A percentile compares a stretch with the other conserved stretches of the same genome.
Conservation (phyloP, 2,888 invertebrate species). For the Caenorhabditis zanzibari region DNA sequence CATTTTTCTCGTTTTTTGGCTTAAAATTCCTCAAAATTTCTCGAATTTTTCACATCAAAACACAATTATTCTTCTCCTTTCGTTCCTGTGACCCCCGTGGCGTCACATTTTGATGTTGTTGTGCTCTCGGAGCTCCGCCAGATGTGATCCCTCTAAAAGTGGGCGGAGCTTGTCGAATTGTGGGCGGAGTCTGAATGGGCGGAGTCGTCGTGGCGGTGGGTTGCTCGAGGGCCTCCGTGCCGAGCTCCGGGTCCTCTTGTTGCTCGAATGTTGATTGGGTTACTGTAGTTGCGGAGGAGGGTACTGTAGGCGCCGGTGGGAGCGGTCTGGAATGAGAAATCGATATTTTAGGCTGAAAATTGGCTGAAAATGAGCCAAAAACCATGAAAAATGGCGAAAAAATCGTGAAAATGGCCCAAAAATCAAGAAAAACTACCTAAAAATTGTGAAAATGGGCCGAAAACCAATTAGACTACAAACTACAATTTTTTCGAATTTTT, state of each 20-base stretch:
- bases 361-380: no score
- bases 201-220: no score
- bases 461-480: neutral
- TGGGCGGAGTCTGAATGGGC: slow-evolving; percentile 1
- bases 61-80: slow-evolving; percentile 5
- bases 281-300: neutral
- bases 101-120: slow-evolving; percentile 7
- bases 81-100: neutral
- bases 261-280: neutral
- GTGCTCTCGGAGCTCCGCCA: neutral
- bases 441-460: neutral
- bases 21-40: neutral
- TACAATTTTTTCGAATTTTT: neutral
- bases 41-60: slow-evolving; percentile 3
- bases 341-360: neutral
- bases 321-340: slow-evolving; percentile 1
- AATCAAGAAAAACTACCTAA: neutral
- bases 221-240: slow-evolving; percentile 27
- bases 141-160: slow-evolving; percentile 1
- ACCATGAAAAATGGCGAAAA: no score
- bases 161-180: neutral
- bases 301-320: neutral
- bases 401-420: neutral
- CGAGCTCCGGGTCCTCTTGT: slow-evolving; percentile 29
- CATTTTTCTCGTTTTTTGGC: no score